Evolutionary conservation across 35 echinoderm and acorn worm genomes (phyloP).

Genomic region (Patiria miniata): DNA sequence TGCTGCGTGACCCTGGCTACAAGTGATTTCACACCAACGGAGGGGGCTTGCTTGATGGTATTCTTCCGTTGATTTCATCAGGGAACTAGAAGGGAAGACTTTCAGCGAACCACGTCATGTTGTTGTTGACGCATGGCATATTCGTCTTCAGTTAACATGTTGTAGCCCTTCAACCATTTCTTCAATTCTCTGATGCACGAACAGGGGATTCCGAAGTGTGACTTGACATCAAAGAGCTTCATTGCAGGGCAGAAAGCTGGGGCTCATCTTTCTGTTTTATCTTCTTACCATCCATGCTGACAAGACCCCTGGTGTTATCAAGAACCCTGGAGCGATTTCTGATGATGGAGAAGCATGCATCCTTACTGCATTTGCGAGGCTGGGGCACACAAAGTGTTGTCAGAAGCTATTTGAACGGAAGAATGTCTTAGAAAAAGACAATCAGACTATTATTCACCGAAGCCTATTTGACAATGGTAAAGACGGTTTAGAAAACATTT

Average conservation of each 20-base stretch:
- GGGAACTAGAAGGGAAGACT: neutral
- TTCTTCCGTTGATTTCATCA: constrained; percentile 15
- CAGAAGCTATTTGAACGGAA: neutral
- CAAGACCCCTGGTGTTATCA: neutral
- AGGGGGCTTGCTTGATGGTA: constrained; percentile 2
- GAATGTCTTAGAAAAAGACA: too few species aligned
- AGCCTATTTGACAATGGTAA: too few species aligned
- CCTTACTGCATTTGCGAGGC: neutral
- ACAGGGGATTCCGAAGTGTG: neutral
- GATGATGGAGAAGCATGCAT: neutral
- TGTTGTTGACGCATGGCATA: neutral
- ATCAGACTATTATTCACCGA: too few species aligned
- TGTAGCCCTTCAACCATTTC: constrained; percentile 4
- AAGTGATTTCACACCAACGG: neutral
- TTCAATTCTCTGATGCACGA: neutral
- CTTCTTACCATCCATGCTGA: neutral
- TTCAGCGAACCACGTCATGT: neutral
- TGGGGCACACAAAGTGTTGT: neutral
- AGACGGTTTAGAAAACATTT: too few species aligned
- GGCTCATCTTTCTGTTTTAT: neutral
- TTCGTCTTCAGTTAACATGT: constrained; percentile 3
- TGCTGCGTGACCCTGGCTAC: constrained; percentile 9
- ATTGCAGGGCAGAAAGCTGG: neutral
- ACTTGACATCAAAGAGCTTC: neutral
- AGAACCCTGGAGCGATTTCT: neutral